Base-by-base conservation (phyloP, 2,888 invertebrate species). In the Watsonalla binaria region DNA sequence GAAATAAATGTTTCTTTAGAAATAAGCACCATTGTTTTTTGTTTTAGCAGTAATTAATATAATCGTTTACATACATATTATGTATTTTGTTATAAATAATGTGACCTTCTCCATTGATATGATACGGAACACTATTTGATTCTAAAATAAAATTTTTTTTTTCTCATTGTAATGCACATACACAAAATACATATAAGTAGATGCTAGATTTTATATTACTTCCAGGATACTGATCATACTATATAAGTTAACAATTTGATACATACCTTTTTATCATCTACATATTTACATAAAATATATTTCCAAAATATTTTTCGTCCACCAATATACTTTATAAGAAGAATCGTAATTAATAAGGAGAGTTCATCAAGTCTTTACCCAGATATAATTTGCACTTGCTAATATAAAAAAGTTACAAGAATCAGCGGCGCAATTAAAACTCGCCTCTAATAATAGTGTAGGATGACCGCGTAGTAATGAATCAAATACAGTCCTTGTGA, bases 201-300 rank as follows among this genome's bases (percentile, higher is more conserved):
- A 24, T 24, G 55, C 54, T 54, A 51, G 49, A 54, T 51, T 46
- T 51, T 52, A 57, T 63, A 59, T 63, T 61, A 65, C 69, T 66
- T 68, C 70, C 70, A 70, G 71, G 67, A 74, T 63, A 60, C 70
- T 66, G 58, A 72, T 76, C 59, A 80, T 84, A 86, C 73, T 82
- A 78, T 69, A 71, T 72, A 80, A 78, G 70, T 80, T 82, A 84
- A 88, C 88, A 82, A 80, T 76, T 82, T 77, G 73, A 80, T 82
- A 81, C 76, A 76, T 76, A 80, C 70, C 61, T 74, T 72, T 78
- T 67, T 67, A 72, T 60, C 67, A 74, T 72, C 68, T 77, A 64
- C 59, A 64, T 74, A 88, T 87, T 79, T 88, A 88, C 86, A 87
- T 84, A 84, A 74, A 84, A 76, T 75, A 74, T 76, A 62, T 71